Conservation (phyloP, 64 coral and sea anemone genomes). For the Porites australiensis region DNA sequence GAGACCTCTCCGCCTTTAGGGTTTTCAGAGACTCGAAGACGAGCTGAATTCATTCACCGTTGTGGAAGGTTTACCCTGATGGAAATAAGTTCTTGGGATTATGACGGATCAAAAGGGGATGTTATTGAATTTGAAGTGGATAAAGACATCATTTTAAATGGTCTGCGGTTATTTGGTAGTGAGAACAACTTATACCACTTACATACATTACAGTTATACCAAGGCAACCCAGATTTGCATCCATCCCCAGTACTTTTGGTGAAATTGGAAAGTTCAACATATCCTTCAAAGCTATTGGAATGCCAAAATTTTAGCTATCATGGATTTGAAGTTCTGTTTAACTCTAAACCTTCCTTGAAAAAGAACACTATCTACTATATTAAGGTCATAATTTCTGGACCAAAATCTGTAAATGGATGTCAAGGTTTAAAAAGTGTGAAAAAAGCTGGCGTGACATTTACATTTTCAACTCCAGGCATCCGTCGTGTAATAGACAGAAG, state of each 20-base stretch:
- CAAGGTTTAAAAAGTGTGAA: not conserved
- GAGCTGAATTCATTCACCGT: too few relatives aligned
- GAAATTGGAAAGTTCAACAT: not conserved
- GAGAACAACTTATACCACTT: not conserved
- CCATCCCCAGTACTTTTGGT: too few relatives aligned
- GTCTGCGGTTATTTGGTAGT: conserved; percentile 48
- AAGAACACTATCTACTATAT: not conserved
- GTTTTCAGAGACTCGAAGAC: too few relatives aligned
- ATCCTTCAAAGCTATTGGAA: not conserved
- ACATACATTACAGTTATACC: not conserved
- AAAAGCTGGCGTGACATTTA: not conserved
- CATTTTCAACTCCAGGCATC: not conserved
- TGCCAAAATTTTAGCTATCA: not conserved
- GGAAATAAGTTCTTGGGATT: too few relatives aligned
- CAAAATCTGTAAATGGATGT: not conserved
- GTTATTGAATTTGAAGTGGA: conserved; percentile 70
- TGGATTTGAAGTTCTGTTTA: not conserved
- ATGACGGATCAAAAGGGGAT: not conserved
- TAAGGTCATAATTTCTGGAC: not conserved
- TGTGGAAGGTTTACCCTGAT: too few relatives aligned
- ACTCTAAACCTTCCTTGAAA: not conserved
- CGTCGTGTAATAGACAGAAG: too few relatives aligned
- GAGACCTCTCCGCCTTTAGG: conserved; percentile 23
- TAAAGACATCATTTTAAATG: too few relatives aligned
- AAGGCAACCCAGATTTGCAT: too few relatives aligned